Conservation (phyloP, 2,797 vertebrate genomes). For the Gadopsis marmoratus region DNA sequence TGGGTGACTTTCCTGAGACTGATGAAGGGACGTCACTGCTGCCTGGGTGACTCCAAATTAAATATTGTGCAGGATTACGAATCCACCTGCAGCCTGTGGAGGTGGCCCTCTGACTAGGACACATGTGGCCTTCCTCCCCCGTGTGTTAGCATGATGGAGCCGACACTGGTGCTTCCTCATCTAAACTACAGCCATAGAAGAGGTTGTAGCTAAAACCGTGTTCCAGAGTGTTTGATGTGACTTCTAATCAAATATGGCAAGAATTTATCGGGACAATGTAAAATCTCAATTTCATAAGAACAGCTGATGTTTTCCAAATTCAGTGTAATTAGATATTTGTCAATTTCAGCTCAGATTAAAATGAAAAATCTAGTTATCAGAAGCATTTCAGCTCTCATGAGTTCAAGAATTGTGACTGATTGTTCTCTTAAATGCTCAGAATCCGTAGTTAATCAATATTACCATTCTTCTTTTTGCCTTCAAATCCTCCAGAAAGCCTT, state of each 20-base stretch:
- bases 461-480: not conserved
- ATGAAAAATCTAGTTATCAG: not conserved
- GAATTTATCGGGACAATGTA: not conserved
- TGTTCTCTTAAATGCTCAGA: not conserved
- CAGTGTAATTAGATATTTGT: not conserved
- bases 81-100: conserved; percentile 28
- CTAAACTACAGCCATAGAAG: not conserved
- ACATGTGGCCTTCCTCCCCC: not conserved
- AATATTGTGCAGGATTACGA: conserved; percentile 27
- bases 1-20: conserved; percentile 46
- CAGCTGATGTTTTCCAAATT: not conserved
- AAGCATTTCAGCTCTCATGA: not conserved
- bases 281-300: not conserved
- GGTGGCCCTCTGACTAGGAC: not conserved
- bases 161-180: not conserved
- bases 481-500: not conserved
- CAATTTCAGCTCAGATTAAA: too few relatives aligned
- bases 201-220: not conserved
- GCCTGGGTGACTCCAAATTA: conserved; percentile 29
- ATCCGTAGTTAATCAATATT: not conserved
- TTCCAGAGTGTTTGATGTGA: not conserved
- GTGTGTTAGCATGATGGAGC: not conserved
- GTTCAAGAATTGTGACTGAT: not conserved
- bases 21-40: conserved; percentile 19
- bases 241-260: not conserved